Evolutionary conservation across 2,113 vertebrate genomes (phyloP).

Genomic region (Cnemophilus loriae): DNA sequence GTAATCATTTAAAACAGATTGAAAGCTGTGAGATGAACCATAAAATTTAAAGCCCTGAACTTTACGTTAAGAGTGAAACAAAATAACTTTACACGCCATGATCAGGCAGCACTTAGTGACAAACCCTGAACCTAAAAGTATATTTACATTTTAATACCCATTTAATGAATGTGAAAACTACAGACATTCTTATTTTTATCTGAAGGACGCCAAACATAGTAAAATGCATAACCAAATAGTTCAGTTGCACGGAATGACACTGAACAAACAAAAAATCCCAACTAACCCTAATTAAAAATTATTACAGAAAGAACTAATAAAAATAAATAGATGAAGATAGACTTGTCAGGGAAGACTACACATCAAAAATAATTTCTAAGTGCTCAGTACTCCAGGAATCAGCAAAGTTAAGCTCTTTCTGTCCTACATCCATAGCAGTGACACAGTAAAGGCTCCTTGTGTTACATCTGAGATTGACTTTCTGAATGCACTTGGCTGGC

Average conservation of each 20-base stretch:
- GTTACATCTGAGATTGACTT: background rate
- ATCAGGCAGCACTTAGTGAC: background rate
- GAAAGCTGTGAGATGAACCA: background rate
- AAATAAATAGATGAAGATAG: background rate
- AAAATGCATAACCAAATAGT: background rate
- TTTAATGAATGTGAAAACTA: background rate
- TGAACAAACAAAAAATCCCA: background rate
- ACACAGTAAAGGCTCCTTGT: rapidly evolving
- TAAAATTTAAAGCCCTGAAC: background rate
- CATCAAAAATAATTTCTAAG: background rate
- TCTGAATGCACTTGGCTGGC: background rate
- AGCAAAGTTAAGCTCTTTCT: background rate
- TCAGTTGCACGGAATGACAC: background rate
- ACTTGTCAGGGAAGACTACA: background rate
- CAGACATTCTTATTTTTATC: background rate
- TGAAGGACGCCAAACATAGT: background rate
- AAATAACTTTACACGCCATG: background rate
- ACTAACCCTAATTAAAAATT: background rate
- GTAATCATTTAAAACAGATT: background rate
- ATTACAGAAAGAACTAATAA: background rate
- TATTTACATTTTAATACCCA: background rate
- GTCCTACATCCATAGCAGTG: background rate
- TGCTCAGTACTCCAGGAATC: background rate
- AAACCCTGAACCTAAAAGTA: background rate
- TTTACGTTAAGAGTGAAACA: background rate